Evolutionary conservation across 2,113 vertebrate species (phyloP).

Genomic region (Myrmecophaga tridactyla): DNA sequence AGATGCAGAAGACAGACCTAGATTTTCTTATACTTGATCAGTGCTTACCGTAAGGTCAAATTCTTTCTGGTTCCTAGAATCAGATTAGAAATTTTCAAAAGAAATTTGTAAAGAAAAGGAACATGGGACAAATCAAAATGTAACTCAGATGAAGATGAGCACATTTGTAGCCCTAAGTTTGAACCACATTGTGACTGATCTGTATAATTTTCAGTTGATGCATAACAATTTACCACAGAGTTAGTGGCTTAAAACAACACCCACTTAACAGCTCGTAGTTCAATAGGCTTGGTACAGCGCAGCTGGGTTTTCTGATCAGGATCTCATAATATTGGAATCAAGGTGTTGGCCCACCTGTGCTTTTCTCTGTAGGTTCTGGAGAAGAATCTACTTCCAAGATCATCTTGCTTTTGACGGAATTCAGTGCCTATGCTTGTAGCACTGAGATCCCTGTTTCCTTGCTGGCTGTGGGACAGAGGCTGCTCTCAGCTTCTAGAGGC

Average conservation of each 20-base stretch:
- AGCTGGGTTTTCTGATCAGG: background rate
- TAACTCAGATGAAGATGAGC: background rate
- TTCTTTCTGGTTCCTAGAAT: background rate
- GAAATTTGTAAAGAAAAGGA: background rate
- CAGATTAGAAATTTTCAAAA: background rate
- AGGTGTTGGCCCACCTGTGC: background rate
- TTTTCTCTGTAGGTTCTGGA: background rate
- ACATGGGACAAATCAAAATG: background rate
- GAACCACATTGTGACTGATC: background rate
- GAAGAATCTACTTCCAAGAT: background rate
- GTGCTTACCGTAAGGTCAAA: background rate
- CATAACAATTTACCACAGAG: background rate
- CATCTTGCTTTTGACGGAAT: background rate
- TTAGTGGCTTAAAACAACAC: background rate
- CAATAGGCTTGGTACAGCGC: no score
- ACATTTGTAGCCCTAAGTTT: background rate
- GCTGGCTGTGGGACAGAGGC: background rate
- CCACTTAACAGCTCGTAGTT: background rate
- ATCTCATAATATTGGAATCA: background rate
- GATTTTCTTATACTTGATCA: background rate
- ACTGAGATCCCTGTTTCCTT: background rate
- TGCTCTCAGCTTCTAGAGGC: background rate
- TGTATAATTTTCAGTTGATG: background rate
- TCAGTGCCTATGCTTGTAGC: background rate
- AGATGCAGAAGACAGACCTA: background rate